Percentiles rank a stretch among this genome's conserved stretches.
Conservation (phyloP, 1,140 invertebrate genomes). For the Papilio glaucus region DNA sequence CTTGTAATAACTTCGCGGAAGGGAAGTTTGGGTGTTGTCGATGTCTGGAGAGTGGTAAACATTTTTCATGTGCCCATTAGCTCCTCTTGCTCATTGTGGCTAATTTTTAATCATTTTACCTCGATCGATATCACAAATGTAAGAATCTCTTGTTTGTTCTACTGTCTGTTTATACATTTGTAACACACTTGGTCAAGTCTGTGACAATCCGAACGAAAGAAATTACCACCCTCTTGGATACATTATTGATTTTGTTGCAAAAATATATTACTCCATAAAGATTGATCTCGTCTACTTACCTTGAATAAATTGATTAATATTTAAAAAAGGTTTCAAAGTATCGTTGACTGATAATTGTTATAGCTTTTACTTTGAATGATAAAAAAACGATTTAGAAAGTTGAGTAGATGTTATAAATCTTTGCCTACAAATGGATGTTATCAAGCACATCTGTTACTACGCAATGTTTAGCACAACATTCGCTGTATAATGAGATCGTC, state of each 20-base stretch:
- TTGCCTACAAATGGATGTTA: conserved; percentile 61
- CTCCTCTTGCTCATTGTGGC: conserved; percentile 38
- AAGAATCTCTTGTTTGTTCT: conserved; percentile 21
- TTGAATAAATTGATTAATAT: too few relatives aligned
- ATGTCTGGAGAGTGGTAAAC: conserved; percentile 54
- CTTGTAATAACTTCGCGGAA: conserved; percentile 40
- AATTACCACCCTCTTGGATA: conserved; percentile 51
- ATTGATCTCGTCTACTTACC: conserved; percentile 43
- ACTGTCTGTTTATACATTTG: conserved; percentile 5
- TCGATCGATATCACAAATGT: conserved; percentile 5
- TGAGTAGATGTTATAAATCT: conserved; percentile 57
- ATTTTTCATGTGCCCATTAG: conserved; percentile 40
- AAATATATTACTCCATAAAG: conserved; percentile 44
- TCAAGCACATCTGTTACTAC: conserved; percentile 64
- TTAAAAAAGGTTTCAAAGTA: background rate
- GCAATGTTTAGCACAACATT: conserved; percentile 46
- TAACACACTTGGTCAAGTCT: conserved; percentile 30
- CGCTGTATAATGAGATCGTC: conserved; percentile 40
- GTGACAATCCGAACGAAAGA: conserved; percentile 29
- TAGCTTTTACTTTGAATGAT: too few relatives aligned
- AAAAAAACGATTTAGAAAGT: background rate
- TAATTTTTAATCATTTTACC: conserved; percentile 42
- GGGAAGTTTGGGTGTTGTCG: conserved; percentile 49
- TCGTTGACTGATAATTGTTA: too few relatives aligned
- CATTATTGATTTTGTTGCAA: conserved; percentile 47